Evolutionary conservation across 2,888 invertebrate genomes (phyloP).

Genomic region (Encarsia formosa): DNA sequence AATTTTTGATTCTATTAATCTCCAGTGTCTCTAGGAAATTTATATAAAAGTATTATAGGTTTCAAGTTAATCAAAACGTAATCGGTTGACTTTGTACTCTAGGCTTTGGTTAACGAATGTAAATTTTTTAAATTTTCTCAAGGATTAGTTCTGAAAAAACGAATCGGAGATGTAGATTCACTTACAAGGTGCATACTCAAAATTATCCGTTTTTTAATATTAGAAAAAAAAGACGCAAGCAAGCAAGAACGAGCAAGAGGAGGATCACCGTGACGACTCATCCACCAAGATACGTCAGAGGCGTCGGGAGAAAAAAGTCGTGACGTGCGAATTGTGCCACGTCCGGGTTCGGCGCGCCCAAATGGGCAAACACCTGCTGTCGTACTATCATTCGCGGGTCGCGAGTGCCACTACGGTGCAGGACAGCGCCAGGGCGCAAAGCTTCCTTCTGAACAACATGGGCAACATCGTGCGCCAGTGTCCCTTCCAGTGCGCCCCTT

Average conservation of each 20-base stretch:
- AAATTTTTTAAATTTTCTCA: no score
- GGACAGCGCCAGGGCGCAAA: constrained; percentile 44
- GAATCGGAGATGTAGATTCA: no score
- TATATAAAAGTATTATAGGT: no score
- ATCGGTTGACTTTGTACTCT: no score
- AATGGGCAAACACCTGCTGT: constrained; percentile 81
- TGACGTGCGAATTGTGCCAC: constrained; percentile 70
- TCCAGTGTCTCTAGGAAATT: no score
- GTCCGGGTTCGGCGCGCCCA: constrained; percentile 64
- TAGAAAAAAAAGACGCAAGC: not conserved
- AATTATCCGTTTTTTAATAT: not conserved
- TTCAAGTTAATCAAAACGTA: no score
- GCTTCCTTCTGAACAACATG: constrained; percentile 73
- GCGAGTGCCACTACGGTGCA: constrained; percentile 55
- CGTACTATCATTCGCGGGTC: constrained; percentile 74
- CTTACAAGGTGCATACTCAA: not conserved
- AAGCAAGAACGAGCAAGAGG: constrained; percentile 4
- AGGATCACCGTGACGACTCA: not conserved
- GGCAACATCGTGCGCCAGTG: constrained; percentile 73
- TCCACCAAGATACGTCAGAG: constrained; percentile 39
- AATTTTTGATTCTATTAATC: no score
- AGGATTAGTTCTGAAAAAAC: no score
- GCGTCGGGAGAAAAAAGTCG: constrained; percentile 57
- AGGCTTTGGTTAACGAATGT: no score
- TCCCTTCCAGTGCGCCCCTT: constrained; percentile 81